phyloP scores from a whole-genome alignment of 2,797 vertebrate genomes.

The Coregonus sp. region DNA sequence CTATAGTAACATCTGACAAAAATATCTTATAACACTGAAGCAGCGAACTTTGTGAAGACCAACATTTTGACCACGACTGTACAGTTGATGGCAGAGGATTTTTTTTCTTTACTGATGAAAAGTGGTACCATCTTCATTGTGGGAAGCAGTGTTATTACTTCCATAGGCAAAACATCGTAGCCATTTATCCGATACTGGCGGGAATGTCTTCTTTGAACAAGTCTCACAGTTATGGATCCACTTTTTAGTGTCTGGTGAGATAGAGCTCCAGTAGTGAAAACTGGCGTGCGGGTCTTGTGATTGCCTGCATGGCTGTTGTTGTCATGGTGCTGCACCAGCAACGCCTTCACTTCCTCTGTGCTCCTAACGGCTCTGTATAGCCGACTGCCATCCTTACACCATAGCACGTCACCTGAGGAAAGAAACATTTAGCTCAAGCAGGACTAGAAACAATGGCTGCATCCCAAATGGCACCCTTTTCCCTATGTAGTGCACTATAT shows the following conservation, averaged over 20 bases:
- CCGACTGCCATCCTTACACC: constrained; percentile 40
- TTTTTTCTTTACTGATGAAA: constrained; percentile 51
- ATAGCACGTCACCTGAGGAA: constrained; percentile 49
- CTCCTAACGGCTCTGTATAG: constrained; percentile 56
- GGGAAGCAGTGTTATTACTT: constrained; percentile 56
- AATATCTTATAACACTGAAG: no score
- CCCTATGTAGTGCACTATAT: neutral
- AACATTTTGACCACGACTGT: no score
- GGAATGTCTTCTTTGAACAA: constrained; percentile 27
- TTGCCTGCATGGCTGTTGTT: constrained; percentile 55
- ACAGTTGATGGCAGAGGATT: no score
- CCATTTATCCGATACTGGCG: rapidly evolving
- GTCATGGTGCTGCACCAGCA: constrained; percentile 59
- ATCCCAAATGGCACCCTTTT: neutral
- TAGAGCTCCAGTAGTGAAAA: constrained; percentile 53
- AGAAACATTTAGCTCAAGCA: neutral
- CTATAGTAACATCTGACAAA: no score
- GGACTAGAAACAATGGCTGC: neutral
- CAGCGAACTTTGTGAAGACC: no score
- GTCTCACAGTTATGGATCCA: constrained; percentile 49
- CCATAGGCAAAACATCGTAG: constrained; percentile 58
- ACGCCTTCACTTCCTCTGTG: constrained; percentile 49
- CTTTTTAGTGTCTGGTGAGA: constrained; percentile 45
- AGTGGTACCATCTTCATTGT: constrained; percentile 39
- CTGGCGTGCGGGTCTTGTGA: neutral